These are phyloP conservation scores for Callimorpha dominula DNA, from an alignment of 2,888 invertebrate genomes.

Conservation along the genomic window DNA sequence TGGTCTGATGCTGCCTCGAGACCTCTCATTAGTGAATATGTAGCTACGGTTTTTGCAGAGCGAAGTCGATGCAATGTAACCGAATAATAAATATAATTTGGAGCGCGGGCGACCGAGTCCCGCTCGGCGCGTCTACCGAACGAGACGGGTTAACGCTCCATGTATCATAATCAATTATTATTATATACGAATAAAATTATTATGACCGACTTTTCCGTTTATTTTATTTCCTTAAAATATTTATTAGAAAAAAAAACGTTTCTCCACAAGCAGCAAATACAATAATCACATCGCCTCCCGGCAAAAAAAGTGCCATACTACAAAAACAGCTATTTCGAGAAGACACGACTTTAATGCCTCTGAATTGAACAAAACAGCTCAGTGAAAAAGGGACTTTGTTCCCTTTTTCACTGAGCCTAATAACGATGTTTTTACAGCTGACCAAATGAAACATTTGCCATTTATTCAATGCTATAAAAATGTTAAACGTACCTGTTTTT, in stretches of 20 bases:
- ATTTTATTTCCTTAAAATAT: neutral
- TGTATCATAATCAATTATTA: constrained; percentile 87
- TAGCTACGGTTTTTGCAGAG: constrained; percentile 81
- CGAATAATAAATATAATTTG: constrained; percentile 83
- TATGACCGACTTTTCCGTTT: constrained; percentile 71
- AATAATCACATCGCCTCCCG: too few species aligned
- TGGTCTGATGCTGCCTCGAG: constrained; percentile 80
- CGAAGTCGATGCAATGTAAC: constrained; percentile 82
- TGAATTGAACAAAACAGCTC: too few species aligned
- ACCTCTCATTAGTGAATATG: constrained; percentile 85
- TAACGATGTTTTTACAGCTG: too few species aligned
- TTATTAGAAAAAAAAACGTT: neutral
- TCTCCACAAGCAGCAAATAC: too few species aligned
- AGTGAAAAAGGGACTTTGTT: too few species aligned
- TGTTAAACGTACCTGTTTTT: too few species aligned
- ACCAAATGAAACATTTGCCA: too few species aligned
- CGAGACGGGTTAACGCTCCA: constrained; percentile 75
- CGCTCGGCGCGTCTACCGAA: constrained; percentile 65
- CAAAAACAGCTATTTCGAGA: too few species aligned
- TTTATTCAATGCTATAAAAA: too few species aligned
- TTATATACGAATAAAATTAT: constrained; percentile 86
- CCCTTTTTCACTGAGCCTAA: too few species aligned
- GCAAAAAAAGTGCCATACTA: too few species aligned
- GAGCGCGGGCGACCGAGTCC: constrained; percentile 68
- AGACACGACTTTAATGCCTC: too few species aligned